phyloP scores from a whole-genome alignment of 2,888 invertebrate species.

The Platypus cylindrus region DNA sequence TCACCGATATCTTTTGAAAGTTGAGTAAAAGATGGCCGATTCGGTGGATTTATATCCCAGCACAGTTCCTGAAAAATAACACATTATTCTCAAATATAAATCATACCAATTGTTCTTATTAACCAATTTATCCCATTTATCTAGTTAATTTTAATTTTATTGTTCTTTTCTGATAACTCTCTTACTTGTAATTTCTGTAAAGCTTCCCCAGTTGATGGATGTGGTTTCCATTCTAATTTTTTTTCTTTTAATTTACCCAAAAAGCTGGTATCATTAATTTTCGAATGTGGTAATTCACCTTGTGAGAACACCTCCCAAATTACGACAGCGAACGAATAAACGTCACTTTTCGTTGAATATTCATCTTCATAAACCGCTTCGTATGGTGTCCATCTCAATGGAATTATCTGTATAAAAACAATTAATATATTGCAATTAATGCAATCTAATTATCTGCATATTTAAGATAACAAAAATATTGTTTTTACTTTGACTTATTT shows the following conservation, averaged over 20 bases:
- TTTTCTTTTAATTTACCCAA: slow-evolving; percentile 49
- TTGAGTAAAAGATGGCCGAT: slow-evolving; percentile 54
- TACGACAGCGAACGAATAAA: slow-evolving; percentile 80
- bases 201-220: slow-evolving; percentile 47
- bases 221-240: slow-evolving; percentile 54
- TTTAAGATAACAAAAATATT: not conserved
- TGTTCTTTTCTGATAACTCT: no score
- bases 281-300: slow-evolving; percentile 64
- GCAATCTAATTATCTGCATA: not conserved
- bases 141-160: no score
- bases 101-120: no score
- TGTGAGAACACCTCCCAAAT: slow-evolving; percentile 82
- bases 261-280: slow-evolving; percentile 64
- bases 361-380: slow-evolving; percentile 86
- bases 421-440: not conserved
- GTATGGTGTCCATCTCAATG: slow-evolving; percentile 79
- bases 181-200: slow-evolving; percentile 46
- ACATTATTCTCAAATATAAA: no score
- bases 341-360: slow-evolving; percentile 85
- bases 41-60: slow-evolving; percentile 54
- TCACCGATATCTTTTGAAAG: slow-evolving; percentile 41
- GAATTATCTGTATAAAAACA: slow-evolving; percentile 64
- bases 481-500: not conserved
- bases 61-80: slow-evolving; percentile 37
- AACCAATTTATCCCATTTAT: no score